These are phyloP conservation scores for Stegodyphus mimosarum DNA, from an alignment of 1,140 invertebrate genomes.

Conservation along the genomic window DNA sequence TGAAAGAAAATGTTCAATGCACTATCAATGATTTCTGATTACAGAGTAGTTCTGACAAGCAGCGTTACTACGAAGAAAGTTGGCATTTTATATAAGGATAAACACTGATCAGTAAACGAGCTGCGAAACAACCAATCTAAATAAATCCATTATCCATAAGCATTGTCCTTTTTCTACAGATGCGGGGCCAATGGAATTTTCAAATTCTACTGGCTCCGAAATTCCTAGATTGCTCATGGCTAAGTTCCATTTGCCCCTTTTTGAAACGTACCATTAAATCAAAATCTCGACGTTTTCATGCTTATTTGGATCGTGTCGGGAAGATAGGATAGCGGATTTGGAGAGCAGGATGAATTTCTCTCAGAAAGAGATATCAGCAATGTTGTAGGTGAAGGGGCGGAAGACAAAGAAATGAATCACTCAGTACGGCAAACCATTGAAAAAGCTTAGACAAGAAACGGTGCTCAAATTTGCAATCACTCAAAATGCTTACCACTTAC, in stretches of 20 bases:
- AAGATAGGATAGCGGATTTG: slow-evolving; percentile 3
- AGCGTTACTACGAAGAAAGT: no score
- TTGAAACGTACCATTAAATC: slow-evolving; percentile 53
- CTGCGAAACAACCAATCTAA: no score
- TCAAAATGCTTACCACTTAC: no score
- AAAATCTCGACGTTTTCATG: slow-evolving; percentile 32
- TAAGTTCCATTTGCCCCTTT: slow-evolving; percentile 6
- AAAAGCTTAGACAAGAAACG: neutral
- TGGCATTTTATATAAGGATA: no score
- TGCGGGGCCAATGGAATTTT: neutral
- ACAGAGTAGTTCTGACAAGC: no score
- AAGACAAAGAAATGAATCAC: slow-evolving; percentile 20
- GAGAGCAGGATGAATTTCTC: neutral
- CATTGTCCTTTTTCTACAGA: neutral
- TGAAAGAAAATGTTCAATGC: no score
- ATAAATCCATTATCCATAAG: no score
- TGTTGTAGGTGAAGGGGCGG: neutral
- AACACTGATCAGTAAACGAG: no score
- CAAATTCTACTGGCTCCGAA: slow-evolving; percentile 18
- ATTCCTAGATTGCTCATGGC: slow-evolving; percentile 34
- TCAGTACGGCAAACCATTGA: slow-evolving; percentile 18
- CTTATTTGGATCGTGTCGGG: slow-evolving; percentile 4
- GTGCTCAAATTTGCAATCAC: no score
- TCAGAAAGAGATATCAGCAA: no score
- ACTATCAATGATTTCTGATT: no score